Base-by-base conservation (phyloP, 2,797 vertebrate species). In the Mionectes olivaceus region DNA sequence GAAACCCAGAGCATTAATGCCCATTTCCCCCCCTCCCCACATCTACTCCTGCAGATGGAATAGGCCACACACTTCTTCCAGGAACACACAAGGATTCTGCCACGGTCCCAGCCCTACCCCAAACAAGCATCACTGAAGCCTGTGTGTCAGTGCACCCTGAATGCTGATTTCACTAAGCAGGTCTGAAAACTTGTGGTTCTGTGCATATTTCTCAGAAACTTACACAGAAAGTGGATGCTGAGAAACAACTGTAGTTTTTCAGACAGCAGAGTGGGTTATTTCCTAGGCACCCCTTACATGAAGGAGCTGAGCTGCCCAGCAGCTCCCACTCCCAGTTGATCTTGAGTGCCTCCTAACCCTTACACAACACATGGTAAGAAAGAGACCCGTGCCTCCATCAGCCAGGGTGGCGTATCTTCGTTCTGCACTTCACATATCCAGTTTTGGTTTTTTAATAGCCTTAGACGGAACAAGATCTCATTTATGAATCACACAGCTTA, bases 371-470 rank as follows among this genome's bases (percentile, higher is more conserved):
- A 46, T 1, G 10, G 12, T 19, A 43, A 59, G 18, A 47, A 32
- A 68, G 8, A 82, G 27, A 64, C 3, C 37, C 32, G 23, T 12
- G 37, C 25, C 71, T 70, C 22, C 44, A 7, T 37, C 63, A 69
- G 27, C 39, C 19, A 21, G 4, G 13, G n/a, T 59, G 55, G 41
- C 70, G 73, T 33, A 92, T 30, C 30, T 46, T 91, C 7, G 0
- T 46, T 60, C 49, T n/a, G 35, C 19, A 67, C 25, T 80, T 83
- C 0, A 44, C 0, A 3, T 32, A 77, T 14, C 39, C 2, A 2
- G 16, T 33, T 84, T 57, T 7, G 14, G 0, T 15, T 56, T 76
- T 69, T 76, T 21, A 83, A 60, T 5, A 80, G 79, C 19, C 18
- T 64, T 68, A 60, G 60, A 57, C 17, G 19, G 61, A 92, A 64